A percentile compares a stretch with the other conserved stretches of the same genome.
Evolutionary conservation across 2,113 vertebrate genomes (phyloP).

Genomic region (Plecturocebus donacophilus): DNA sequence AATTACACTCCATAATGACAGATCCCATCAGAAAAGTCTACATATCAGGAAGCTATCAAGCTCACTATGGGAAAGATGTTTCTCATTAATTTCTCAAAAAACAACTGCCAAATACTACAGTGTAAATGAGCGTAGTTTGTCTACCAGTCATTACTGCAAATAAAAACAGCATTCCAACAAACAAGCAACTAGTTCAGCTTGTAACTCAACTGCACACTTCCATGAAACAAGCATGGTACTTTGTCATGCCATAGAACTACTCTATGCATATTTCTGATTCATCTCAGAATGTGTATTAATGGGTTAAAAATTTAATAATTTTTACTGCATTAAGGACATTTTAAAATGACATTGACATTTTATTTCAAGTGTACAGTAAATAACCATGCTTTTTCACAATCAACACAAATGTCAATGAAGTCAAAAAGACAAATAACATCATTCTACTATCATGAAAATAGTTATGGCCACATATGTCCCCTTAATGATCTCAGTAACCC

Average conservation of each 20-base stretch:
- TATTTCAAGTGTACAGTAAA: background rate
- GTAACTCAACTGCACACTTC: background rate
- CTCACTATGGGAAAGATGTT: background rate
- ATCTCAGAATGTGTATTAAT: background rate
- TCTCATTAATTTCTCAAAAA: background rate
- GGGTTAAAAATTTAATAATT: constrained; percentile 22
- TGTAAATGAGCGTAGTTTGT: background rate
- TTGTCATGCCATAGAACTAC: background rate
- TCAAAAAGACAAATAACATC: background rate
- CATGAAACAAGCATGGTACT: background rate
- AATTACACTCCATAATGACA: background rate
- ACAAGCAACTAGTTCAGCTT: background rate
- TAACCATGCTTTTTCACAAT: background rate
- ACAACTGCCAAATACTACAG: background rate
- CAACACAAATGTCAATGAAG: background rate
- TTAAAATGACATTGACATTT: background rate
- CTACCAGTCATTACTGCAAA: background rate
- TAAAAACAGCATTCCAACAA: background rate
- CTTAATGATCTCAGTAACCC: background rate
- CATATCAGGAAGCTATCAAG: background rate
- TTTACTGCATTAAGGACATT: background rate
- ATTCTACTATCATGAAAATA: background rate
- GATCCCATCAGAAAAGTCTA: background rate
- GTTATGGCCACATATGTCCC: background rate
- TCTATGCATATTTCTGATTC: background rate